phyloP scores from a whole-genome alignment of 2,797 vertebrate genomes.

The Lates japonicus region DNA sequence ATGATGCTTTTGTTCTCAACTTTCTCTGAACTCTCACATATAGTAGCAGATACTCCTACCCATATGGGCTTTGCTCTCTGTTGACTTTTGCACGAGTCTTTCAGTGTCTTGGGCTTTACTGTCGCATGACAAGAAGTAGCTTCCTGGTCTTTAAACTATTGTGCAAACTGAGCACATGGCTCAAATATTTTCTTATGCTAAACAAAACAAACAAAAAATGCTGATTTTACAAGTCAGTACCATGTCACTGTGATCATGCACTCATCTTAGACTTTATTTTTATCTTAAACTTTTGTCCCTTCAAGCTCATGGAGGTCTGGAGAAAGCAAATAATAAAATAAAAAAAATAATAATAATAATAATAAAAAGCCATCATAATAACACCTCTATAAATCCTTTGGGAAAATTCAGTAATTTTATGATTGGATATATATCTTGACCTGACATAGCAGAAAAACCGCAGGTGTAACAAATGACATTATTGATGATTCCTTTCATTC shows the following conservation, averaged over 20 bases:
- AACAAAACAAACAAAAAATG: background rate
- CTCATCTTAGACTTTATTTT: background rate
- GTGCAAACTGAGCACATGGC: no score
- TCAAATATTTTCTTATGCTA: background rate
- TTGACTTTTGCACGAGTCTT: no score
- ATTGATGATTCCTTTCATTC: constrained; percentile 1
- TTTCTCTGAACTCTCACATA: background rate
- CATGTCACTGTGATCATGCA: background rate
- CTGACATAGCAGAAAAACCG: background rate
- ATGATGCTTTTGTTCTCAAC: background rate
- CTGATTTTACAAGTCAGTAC: background rate
- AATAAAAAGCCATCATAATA: background rate
- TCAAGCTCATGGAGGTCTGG: background rate
- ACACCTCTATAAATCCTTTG: background rate
- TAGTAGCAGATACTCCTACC: background rate
- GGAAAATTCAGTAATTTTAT: background rate
- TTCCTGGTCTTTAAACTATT: no score
- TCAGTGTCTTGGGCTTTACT: background rate
- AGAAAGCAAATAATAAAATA: background rate
- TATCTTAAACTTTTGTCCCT: background rate
- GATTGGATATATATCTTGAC: background rate
- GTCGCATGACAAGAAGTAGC: background rate
- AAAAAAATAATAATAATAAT: background rate
- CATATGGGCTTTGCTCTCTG: no score
- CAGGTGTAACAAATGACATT: constrained; percentile 1